Evolutionary conservation across 2,113 vertebrate species (phyloP).

Genomic region (Ciconia maguari): DNA sequence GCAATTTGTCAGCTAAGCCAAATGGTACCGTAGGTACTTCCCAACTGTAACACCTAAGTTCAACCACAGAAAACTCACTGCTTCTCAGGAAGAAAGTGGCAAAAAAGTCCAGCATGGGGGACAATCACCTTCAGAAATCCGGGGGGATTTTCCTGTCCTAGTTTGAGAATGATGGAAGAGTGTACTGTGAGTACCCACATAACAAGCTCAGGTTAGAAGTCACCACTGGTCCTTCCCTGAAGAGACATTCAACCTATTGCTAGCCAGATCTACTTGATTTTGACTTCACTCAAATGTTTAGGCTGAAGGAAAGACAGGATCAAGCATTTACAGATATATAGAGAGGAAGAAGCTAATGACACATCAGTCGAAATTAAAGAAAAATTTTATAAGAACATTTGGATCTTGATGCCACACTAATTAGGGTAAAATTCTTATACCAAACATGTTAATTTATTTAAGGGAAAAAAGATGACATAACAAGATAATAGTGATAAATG

Average conservation of each 20-base stretch:
- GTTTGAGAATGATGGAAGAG: neutral
- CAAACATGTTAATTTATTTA: neutral
- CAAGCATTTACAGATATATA: neutral
- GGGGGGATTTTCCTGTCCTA: neutral
- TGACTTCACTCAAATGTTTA: neutral
- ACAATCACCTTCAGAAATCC: neutral
- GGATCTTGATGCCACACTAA: neutral
- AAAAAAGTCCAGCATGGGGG: neutral
- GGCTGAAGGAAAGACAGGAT: neutral
- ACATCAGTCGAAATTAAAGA: neutral
- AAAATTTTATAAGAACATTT: neutral
- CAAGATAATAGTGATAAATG: neutral
- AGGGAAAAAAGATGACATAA: neutral
- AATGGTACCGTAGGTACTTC: neutral
- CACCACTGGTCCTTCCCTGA: neutral
- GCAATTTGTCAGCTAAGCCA: neutral
- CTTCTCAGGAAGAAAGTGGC: neutral
- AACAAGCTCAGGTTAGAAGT: neutral
- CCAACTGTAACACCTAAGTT: neutral
- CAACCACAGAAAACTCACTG: neutral
- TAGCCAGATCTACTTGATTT: neutral
- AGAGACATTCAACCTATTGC: neutral
- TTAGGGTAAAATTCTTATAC: neutral
- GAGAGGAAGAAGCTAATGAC: accelerated
- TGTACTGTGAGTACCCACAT: neutral